Evolutionary conservation across 2,797 vertebrate genomes (phyloP).

Genomic region (Lophius americanus): DNA sequence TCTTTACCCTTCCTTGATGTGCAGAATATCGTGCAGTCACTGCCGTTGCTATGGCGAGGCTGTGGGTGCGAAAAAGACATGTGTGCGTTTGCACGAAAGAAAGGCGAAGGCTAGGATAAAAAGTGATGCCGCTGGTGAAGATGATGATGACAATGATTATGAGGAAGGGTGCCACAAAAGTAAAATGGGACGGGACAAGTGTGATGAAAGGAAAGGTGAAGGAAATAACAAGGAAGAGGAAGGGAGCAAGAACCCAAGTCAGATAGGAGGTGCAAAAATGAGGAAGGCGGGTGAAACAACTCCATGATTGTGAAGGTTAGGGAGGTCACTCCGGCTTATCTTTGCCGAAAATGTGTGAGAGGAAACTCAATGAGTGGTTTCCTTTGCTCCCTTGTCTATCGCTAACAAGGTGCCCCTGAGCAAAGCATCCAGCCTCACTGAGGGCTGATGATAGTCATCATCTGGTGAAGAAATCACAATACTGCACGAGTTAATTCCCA

Average conservation of each 20-base stretch:
- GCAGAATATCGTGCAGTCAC: conserved; percentile 47
- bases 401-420: conserved; percentile 38
- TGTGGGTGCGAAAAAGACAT: conserved; percentile 62
- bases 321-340: conserved; percentile 4
- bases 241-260: conserved; percentile 4
- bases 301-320: conserved; percentile 23
- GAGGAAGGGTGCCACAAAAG: conserved; percentile 22
- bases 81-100: conserved; percentile 22
- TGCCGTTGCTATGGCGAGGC: conserved; percentile 78
- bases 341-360: conserved; percentile 17
- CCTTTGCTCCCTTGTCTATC: not conserved
- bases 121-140: conserved; percentile 23
- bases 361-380: conserved; percentile 4
- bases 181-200: conserved; percentile 20
- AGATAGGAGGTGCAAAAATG: conserved; percentile 6
- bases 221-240: conserved; percentile 15
- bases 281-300: conserved; percentile 4
- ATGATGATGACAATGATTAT: conserved; percentile 25
- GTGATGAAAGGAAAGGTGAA: conserved; percentile 21
- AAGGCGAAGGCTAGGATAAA: conserved; percentile 3
- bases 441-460: not conserved
- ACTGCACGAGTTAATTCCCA: not conserved
- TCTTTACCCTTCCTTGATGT: conserved; percentile 26
- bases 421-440: conserved; percentile 1
- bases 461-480: not conserved